phyloP scores from a whole-genome alignment of 2,113 vertebrate genomes.

The Apistogramma diplotaenia region DNA sequence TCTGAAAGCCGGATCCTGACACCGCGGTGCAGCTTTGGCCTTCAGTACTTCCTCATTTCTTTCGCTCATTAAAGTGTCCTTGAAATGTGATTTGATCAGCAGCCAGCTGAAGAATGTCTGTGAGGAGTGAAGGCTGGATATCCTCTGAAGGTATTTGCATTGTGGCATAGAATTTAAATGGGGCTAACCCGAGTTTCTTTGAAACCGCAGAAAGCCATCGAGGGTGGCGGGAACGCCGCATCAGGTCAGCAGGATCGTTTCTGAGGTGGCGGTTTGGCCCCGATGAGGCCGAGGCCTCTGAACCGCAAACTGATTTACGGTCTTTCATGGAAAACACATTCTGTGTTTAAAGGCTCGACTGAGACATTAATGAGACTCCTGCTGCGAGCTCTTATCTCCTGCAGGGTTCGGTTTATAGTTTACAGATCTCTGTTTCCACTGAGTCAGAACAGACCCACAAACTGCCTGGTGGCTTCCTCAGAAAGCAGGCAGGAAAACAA shows the following conservation, averaged over 20 bases:
- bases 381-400: slow-evolving; percentile 9
- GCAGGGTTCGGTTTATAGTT: neutral
- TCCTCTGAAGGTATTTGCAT: slow-evolving; percentile 13
- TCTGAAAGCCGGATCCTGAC: neutral
- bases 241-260: slow-evolving; percentile 11
- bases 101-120: neutral
- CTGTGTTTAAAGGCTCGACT: neutral
- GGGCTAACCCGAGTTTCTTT: neutral
- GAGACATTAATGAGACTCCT: slow-evolving; percentile 6
- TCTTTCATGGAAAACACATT: slow-evolving; percentile 16
- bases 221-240: neutral
- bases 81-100: neutral
- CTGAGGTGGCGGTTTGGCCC: slow-evolving; percentile 28
- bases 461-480: neutral
- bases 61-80: neutral
- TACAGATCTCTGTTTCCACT: neutral
- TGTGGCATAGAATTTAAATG: neutral
- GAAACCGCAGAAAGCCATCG: neutral
- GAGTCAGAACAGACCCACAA: neutral
- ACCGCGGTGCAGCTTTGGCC: neutral
- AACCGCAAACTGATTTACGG: slow-evolving; percentile 14
- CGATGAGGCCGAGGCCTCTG: neutral
- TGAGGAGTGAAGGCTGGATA: neutral
- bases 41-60: neutral
- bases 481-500: neutral